Percentiles rank a stretch among this genome's conserved stretches.
Conservation (phyloP, 2,113 vertebrate species). For the Myrmecophaga tridactyla region DNA sequence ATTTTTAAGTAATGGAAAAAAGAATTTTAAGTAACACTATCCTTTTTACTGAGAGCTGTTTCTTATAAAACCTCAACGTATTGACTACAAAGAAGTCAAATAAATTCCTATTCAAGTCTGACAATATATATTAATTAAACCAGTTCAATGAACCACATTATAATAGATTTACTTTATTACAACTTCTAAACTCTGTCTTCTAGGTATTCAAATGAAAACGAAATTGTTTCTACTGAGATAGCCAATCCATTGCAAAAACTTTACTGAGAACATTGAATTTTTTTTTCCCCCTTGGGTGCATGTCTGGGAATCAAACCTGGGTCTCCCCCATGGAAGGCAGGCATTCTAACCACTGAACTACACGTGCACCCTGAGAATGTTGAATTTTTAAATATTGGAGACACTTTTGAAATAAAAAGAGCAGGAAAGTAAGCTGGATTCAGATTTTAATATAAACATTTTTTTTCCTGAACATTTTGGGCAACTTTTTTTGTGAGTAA, state of each 20-base stretch:
- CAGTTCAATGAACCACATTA: constrained; percentile 34
- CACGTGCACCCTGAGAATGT: background rate
- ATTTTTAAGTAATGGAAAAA: constrained; percentile 47
- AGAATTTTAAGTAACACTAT: constrained; percentile 47
- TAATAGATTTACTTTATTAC: constrained; percentile 13
- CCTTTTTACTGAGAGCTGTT: constrained; percentile 20
- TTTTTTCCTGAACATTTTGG: background rate
- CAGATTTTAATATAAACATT: background rate
- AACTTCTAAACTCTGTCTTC: constrained; percentile 12
- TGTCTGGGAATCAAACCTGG: too few relatives aligned
- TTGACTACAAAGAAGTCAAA: constrained; percentile 32
- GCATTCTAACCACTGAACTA: too few relatives aligned
- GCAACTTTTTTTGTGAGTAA: background rate
- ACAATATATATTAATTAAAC: constrained; percentile 6
- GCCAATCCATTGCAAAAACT: background rate
- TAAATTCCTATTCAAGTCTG: constrained; percentile 40
- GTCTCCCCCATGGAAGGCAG: too few relatives aligned
- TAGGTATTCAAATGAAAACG: background rate
- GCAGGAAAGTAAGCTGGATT: background rate
- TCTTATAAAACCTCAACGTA: constrained; percentile 49
- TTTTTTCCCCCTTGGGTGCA: too few relatives aligned
- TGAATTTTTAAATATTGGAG: background rate
- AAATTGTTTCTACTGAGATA: background rate
- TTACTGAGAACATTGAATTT: background rate
- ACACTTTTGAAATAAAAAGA: background rate